Conservation (phyloP, 2,113 vertebrate genomes). For the Cyrtonyx montezumae region DNA sequence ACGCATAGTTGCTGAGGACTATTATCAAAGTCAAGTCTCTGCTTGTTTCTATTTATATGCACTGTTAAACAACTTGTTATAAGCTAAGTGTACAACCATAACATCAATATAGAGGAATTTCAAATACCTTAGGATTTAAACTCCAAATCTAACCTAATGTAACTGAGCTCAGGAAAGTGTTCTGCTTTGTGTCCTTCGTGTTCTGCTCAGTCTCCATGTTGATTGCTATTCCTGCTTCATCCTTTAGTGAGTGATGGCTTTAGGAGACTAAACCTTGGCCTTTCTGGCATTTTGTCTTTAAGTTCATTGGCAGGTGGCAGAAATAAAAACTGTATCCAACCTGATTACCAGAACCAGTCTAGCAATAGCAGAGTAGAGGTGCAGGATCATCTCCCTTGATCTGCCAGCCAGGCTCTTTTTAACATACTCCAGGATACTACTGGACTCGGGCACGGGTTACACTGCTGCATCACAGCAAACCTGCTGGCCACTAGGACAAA, state of each 20-base stretch:
- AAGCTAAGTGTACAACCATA: too few relatives aligned
- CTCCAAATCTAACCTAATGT: background rate
- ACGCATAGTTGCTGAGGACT: background rate
- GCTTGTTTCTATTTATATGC: background rate
- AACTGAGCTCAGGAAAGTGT: background rate
- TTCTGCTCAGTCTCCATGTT: background rate
- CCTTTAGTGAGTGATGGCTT: background rate
- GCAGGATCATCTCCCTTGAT: too few relatives aligned
- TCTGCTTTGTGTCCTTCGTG: too few relatives aligned
- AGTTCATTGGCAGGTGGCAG: background rate
- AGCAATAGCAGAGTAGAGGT: background rate
- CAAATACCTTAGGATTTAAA: background rate
- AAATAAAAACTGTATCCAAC: background rate
- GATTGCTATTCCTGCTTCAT: background rate
- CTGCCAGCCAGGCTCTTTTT: too few relatives aligned
- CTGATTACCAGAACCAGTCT: background rate
- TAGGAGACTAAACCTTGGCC: background rate
- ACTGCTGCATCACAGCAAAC: too few relatives aligned
- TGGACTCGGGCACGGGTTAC: too few relatives aligned
- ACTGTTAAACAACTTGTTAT: background rate
- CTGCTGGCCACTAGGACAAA: too few relatives aligned
- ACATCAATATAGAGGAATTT: background rate
- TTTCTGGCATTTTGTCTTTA: background rate
- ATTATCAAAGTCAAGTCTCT: background rate
- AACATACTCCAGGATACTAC: too few relatives aligned